These are phyloP conservation scores for Ochropleura leucogaster DNA, from an alignment of 2,888 invertebrate species.

Conservation along the genomic window DNA sequence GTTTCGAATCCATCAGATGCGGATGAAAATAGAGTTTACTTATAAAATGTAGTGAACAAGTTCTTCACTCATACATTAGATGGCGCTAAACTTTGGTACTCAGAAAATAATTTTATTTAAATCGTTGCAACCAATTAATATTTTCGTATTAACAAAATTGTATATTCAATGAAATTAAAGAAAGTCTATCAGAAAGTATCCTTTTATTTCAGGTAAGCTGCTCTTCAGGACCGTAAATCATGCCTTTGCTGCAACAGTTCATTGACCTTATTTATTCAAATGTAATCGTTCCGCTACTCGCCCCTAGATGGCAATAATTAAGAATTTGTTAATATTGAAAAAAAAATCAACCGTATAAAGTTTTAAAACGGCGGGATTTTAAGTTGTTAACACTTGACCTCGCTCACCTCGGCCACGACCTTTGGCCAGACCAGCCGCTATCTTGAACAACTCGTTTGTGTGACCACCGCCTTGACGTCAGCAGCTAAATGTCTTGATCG, in stretches of 20 bases:
- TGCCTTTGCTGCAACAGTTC: not conserved
- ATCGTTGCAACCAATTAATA: not conserved
- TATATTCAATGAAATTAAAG: not conserved
- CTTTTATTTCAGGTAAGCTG: not conserved
- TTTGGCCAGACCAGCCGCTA: too few species aligned
- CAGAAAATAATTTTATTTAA: not conserved
- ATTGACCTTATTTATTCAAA: not conserved
- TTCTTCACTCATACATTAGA: conserved; percentile 5
- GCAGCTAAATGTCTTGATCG: too few species aligned
- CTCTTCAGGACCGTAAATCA: not conserved
- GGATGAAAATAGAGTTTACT: not conserved
- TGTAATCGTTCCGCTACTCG: not conserved
- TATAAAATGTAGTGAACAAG: not conserved
- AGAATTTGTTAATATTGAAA: not conserved
- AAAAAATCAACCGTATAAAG: not conserved
- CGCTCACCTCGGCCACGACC: too few species aligned
- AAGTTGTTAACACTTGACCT: too few species aligned
- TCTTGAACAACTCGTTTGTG: too few species aligned
- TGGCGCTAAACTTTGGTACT: not conserved
- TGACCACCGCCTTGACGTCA: too few species aligned
- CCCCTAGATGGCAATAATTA: conserved; percentile 8
- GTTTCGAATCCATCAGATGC: not conserved
- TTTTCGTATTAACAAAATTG: not conserved
- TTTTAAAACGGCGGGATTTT: not conserved
- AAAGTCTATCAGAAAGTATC: not conserved